Base-by-base conservation (phyloP, 2,113 vertebrate species). In the Amphilophus citrinellus region DNA sequence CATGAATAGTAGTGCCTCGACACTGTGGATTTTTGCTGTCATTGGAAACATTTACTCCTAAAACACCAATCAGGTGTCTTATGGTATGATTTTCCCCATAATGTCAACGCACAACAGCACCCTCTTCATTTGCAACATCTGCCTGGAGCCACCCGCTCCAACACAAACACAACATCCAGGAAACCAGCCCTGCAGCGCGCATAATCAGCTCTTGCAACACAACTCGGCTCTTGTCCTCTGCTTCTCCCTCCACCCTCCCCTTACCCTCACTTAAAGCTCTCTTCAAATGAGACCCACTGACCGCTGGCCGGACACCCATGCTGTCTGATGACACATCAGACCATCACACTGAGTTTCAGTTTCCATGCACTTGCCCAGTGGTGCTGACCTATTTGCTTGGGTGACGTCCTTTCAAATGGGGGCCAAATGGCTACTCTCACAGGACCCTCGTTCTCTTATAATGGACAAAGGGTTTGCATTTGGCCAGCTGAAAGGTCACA, bases 61-160 rank as follows among this genome's bases (percentile, higher is more conserved):
- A 83, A 80, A 85, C 85, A 76, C 76, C 84, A 87, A 77, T 91
- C 82, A 94, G 82, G 88, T 80, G 76, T 86, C 82, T 59, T 73
- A 39, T 10, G 47, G 57, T 62, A 79, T n/a, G 42, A 78, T 84
- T 85, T 7, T 35, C 60, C 73, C 47, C 47, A 82, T 85, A 80
- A 75, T 62, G 83, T 87, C 84, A 84, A 91, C 87, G 83, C 89
- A 90, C 86, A 92, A 92, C 92, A 92, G 79, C 86, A 76, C 83
- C 91, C 92, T 88, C 91, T 94, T 95, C 92, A 94, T 94, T 91
- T 91, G 90, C 91, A 95, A 94, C 93, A 95, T 95, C 93, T 95
- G 94, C 93, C 88, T 82, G 86, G 89, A 93, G 88, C 85, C 87
- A 85, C 63, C 61, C 58, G 84, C 88, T 95, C 95, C 94, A 95